These are phyloP conservation scores for Dicaeum eximium DNA, from an alignment of 2,113 vertebrate genomes.

Conservation along the genomic window DNA sequence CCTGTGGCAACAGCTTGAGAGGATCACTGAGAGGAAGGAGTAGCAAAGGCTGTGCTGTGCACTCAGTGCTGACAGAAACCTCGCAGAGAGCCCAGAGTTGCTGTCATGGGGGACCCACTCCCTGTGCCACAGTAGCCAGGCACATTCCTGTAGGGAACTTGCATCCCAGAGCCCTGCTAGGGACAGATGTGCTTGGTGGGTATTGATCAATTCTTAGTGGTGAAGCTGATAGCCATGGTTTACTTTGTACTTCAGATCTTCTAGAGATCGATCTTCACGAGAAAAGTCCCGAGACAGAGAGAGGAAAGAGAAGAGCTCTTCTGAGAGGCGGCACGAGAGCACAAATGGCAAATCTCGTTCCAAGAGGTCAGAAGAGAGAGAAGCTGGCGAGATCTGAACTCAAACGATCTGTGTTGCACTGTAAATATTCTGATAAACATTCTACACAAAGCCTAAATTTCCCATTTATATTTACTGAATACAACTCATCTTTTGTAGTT, in stretches of 20 bases:
- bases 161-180: background rate
- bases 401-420: constrained; percentile 35
- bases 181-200: background rate
- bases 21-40: background rate
- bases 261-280: constrained; percentile 83
- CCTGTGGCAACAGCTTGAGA: background rate
- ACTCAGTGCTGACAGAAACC: fast-evolving
- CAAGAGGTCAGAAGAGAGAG: constrained; percentile 86
- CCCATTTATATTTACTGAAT: constrained; percentile 75
- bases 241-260: constrained; percentile 80
- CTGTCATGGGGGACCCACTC: background rate
- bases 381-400: constrained; percentile 87
- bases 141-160: background rate
- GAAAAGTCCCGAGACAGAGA: constrained; percentile 85
- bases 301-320: constrained; percentile 77
- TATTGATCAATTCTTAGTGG: background rate
- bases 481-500: constrained; percentile 77
- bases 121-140: background rate
- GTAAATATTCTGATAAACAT: constrained; percentile 68
- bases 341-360: constrained; percentile 86
- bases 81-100: fast-evolving
- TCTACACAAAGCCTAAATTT: constrained; percentile 60
- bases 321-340: constrained; percentile 79
- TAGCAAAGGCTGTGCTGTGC: fast-evolving
- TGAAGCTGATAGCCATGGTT: background rate